Conservation (phyloP, 2,888 invertebrate species). For the Pogonocherus hispidulus region DNA sequence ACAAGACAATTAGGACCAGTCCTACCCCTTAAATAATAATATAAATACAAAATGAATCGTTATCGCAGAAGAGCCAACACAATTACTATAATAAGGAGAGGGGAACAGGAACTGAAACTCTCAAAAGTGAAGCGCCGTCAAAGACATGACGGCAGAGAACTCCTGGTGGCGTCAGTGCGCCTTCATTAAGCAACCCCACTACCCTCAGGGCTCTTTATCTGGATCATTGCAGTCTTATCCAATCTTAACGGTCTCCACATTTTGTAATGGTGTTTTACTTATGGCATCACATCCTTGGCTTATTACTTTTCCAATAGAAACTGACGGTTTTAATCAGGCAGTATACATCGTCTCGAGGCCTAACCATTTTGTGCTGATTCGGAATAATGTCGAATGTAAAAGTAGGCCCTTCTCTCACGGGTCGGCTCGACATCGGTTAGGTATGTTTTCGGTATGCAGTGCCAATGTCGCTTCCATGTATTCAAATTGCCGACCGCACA, state of each 20-base stretch:
- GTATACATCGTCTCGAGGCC: no score
- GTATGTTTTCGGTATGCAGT: no score
- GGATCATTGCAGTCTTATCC: slow-evolving; percentile 26
- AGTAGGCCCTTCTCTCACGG: no score
- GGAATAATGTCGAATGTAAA: no score
- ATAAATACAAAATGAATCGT: slow-evolving; percentile 26
- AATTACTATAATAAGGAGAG: slow-evolving; percentile 32
- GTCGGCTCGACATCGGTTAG: no score
- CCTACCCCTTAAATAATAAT: background rate
- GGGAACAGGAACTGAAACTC: slow-evolving; percentile 12
- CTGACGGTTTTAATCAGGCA: background rate
- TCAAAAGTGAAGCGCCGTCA: slow-evolving; percentile 27
- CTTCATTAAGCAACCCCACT: slow-evolving; percentile 32
- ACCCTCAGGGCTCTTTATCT: slow-evolving; percentile 18
- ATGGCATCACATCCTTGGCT: slow-evolving; percentile 18
- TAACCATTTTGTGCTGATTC: no score
- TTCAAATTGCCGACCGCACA: no score
- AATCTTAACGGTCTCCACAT: slow-evolving; percentile 11
- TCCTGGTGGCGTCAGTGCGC: slow-evolving; percentile 24
- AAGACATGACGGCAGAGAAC: slow-evolving; percentile 15
- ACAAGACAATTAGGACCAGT: background rate
- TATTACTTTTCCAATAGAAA: slow-evolving; percentile 11
- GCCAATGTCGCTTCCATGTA: no score
- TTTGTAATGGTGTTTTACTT: slow-evolving; percentile 15
- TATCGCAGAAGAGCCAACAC: slow-evolving; percentile 21